A percentile compares a stretch with the other conserved stretches of the same genome.
Evolutionary conservation across 1,140 invertebrate species (phyloP).

Genomic region (Philotrypesis tridentata): DNA sequence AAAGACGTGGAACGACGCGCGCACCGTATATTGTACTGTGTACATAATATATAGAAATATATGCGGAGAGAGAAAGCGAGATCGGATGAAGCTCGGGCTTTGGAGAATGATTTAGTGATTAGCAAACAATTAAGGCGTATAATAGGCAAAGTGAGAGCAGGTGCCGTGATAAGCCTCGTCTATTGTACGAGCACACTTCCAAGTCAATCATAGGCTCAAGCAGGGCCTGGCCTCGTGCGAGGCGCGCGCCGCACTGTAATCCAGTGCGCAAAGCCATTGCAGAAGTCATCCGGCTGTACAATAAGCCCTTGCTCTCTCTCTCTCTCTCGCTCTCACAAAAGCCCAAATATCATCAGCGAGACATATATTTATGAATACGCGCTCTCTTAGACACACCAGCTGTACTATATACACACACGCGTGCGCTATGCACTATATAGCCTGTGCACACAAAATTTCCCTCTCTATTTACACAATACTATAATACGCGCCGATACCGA

Average conservation of each 20-base stretch:
- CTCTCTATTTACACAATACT: too few relatives aligned
- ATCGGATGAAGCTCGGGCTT: too few relatives aligned
- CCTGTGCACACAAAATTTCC: too few relatives aligned
- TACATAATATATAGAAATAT: too few relatives aligned
- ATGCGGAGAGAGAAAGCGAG: too few relatives aligned
- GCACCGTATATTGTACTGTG: too few relatives aligned
- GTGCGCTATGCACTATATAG: too few relatives aligned
- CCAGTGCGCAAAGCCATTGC: background rate
- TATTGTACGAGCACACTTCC: background rate
- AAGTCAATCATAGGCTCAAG: background rate
- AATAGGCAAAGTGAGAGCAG: background rate
- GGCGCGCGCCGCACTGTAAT: background rate
- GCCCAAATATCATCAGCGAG: background rate
- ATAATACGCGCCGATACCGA: too few relatives aligned
- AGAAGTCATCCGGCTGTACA: background rate
- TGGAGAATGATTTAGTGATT: background rate
- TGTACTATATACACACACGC: background rate
- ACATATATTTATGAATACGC: background rate
- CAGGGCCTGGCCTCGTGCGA: too few relatives aligned
- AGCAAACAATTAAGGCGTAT: conserved; percentile 12
- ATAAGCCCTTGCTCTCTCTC: too few relatives aligned
- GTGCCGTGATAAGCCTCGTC: background rate
- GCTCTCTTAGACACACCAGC: background rate
- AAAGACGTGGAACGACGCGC: too few relatives aligned
- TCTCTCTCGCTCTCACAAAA: background rate